These are phyloP conservation scores for Ardeotis arabs DNA, from an alignment of 2,113 vertebrate species.

Conservation along the genomic window DNA sequence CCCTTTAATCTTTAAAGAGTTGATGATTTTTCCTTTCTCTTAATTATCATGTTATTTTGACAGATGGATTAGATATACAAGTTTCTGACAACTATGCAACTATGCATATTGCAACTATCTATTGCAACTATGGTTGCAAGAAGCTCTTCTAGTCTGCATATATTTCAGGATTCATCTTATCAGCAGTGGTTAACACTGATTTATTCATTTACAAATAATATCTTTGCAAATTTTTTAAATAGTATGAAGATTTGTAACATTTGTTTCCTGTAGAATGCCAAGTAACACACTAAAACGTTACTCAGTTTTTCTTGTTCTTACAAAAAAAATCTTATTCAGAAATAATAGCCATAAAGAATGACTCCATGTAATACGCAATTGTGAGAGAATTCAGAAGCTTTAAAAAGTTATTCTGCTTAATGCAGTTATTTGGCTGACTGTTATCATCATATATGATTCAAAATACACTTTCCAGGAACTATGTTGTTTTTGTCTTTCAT, in stretches of 20 bases:
- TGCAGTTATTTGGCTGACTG: background rate
- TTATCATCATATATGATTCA: background rate
- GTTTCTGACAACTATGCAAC: background rate
- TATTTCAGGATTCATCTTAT: background rate
- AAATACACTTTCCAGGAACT: background rate
- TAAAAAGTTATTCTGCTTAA: background rate
- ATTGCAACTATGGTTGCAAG: background rate
- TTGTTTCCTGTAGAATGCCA: background rate
- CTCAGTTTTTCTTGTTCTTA: background rate
- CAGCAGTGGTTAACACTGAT: background rate
- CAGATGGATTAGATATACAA: background rate
- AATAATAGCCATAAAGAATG: background rate
- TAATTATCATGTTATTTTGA: background rate
- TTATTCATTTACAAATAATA: background rate
- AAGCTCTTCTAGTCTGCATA: background rate
- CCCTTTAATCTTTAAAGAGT: background rate
- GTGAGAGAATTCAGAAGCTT: background rate
- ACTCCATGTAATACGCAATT: background rate
- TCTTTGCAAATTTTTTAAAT: background rate
- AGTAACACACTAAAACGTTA: background rate
- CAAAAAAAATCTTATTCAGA: background rate
- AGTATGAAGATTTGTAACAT: background rate
- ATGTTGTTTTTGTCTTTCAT: background rate
- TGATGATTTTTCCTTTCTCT: background rate
- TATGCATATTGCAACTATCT: no score